These are phyloP conservation scores for Elysia crispata DNA, from an alignment of 2,888 invertebrate genomes.

Conservation along the genomic window DNA sequence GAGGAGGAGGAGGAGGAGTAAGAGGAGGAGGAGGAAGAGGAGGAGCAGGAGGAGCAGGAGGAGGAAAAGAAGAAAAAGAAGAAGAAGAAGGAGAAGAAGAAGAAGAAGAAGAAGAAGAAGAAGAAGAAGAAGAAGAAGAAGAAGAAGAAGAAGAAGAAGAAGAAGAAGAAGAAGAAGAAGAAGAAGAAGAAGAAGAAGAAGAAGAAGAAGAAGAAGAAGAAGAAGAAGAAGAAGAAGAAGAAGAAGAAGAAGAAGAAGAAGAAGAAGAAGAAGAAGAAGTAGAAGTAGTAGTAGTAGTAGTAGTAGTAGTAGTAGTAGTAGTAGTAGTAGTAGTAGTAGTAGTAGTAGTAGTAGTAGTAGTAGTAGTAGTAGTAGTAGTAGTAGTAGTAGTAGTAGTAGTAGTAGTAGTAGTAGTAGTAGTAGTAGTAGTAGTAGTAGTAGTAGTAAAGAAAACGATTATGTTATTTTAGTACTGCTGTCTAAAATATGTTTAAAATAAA, in stretches of 20 bases:
- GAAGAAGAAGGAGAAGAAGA: slow-evolving; percentile 10
- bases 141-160: slow-evolving; percentile 11
- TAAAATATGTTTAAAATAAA: too few relatives aligned
- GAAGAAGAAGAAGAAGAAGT: background rate
- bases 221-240: background rate
- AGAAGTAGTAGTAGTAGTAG: slow-evolving; percentile 18
- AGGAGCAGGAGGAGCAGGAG: background rate
- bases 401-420: slow-evolving; percentile 23
- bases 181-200: slow-evolving; percentile 6
- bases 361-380: too few relatives aligned
- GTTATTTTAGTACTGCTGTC: too few relatives aligned
- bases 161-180: slow-evolving; percentile 1
- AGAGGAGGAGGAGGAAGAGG: background rate
- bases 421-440: slow-evolving; percentile 20
- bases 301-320: slow-evolving; percentile 19
- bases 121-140: slow-evolving; percentile 9
- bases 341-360: slow-evolving; percentile 30
- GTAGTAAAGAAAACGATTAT: too few relatives aligned
- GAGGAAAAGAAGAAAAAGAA: background rate
- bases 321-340: slow-evolving; percentile 25
- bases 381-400: slow-evolving; percentile 24
- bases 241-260: slow-evolving; percentile 3
- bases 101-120: background rate
- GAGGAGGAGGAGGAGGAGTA: background rate
- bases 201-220: background rate